Conservation (phyloP, 2,888 invertebrate species). For the Lithophane socia region DNA sequence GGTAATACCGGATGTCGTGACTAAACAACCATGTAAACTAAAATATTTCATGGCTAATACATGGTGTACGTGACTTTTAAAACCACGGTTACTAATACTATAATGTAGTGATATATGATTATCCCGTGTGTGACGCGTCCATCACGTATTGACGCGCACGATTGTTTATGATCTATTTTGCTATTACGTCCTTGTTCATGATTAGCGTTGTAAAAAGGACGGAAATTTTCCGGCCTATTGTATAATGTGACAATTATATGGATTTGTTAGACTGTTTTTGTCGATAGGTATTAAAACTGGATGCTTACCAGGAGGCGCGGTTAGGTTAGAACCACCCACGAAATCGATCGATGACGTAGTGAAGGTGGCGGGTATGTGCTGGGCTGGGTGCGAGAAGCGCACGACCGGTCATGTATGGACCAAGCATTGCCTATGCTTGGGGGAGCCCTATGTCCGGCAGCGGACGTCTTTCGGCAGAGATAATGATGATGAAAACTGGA, state of each 20-base stretch:
- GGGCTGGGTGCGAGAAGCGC: too few relatives aligned
- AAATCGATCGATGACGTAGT: not conserved
- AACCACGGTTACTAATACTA: slow-evolving; percentile 22
- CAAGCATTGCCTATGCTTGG: not conserved
- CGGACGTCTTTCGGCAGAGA: too few relatives aligned
- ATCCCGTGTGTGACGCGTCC: slow-evolving; percentile 27
- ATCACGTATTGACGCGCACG: slow-evolving; percentile 2
- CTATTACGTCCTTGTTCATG: slow-evolving; percentile 18
- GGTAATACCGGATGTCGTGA: slow-evolving; percentile 13
- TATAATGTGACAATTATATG: not conserved
- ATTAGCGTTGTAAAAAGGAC: slow-evolving; percentile 18
- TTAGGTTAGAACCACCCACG: too few relatives aligned
- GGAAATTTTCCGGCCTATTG: slow-evolving; percentile 7
- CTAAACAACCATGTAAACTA: slow-evolving; percentile 13
- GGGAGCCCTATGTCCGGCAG: too few relatives aligned
- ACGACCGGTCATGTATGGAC: too few relatives aligned
- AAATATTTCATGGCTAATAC: slow-evolving; percentile 20
- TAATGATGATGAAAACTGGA: not conserved
- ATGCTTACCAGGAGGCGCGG: too few relatives aligned
- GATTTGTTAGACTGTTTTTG: not conserved
- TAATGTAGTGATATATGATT: slow-evolving; percentile 20
- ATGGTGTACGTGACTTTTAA: slow-evolving; percentile 55
- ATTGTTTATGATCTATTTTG: slow-evolving; percentile 7
- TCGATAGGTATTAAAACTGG: not conserved
- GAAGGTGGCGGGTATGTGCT: not conserved